Evolutionary conservation across 2,797 vertebrate species (phyloP).

Genomic region (Thamnophis elegans): DNA sequence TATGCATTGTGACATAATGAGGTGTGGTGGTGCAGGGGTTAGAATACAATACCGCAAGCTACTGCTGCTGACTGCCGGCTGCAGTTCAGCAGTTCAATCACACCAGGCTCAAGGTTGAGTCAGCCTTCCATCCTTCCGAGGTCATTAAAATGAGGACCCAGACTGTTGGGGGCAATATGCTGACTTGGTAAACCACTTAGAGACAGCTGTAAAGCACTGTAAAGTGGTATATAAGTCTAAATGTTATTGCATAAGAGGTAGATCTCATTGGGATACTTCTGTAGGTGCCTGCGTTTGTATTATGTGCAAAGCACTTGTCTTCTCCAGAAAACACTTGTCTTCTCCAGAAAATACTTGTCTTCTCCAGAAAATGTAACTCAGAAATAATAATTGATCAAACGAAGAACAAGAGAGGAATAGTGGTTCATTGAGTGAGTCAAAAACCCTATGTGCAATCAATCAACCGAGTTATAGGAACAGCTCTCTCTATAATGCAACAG

Average conservation of each 20-base stretch:
- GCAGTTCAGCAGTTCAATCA: too few relatives aligned
- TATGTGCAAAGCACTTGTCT: not conserved
- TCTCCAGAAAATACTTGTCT: not conserved
- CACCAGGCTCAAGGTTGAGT: too few relatives aligned
- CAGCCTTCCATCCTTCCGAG: too few relatives aligned
- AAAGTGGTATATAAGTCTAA: too few relatives aligned
- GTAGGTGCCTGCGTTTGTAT: not conserved
- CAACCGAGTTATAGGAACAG: not conserved
- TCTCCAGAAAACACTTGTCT: not conserved
- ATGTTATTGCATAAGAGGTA: not conserved
- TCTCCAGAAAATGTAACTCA: not conserved
- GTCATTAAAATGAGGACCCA: too few relatives aligned
- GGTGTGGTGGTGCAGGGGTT: too few relatives aligned
- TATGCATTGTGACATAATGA: not conserved
- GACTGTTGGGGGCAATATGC: too few relatives aligned
- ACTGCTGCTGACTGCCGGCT: too few relatives aligned
- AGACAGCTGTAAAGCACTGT: too few relatives aligned
- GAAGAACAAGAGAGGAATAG: not conserved
- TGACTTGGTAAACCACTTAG: too few relatives aligned
- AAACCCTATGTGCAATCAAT: not conserved
- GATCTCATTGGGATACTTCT: not conserved
- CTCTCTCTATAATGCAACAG: too few relatives aligned
- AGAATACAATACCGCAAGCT: too few relatives aligned
- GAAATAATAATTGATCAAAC: not conserved
- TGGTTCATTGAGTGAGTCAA: not conserved